Conservation (phyloP, 2,797 vertebrate genomes). For the Megaceryle alcyon region DNA sequence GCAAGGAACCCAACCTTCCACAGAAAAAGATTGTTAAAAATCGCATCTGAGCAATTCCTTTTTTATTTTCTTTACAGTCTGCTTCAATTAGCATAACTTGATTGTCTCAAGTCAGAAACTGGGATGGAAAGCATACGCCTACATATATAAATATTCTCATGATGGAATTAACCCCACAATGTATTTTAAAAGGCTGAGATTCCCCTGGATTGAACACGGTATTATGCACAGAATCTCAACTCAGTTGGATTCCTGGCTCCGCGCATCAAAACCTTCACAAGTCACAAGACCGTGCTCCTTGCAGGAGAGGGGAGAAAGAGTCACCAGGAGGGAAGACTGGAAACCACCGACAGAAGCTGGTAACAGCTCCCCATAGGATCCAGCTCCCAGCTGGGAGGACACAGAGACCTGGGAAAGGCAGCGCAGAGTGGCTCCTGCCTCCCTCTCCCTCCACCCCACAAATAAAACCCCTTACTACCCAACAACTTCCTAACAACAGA, state of each 20-base stretch:
- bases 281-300: not conserved
- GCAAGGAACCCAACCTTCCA: not conserved
- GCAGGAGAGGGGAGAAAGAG: not conserved
- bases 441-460: no score
- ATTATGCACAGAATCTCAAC: fast-evolving
- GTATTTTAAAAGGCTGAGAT: not conserved
- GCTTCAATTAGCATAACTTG: not conserved
- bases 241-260: not conserved
- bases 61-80: not conserved
- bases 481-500: not conserved
- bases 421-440: fast-evolving
- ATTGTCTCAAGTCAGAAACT: not conserved
- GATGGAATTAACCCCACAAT: fast-evolving
- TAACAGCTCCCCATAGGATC: fast-evolving
- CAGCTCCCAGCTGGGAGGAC: not conserved
- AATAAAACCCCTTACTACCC: not conserved
- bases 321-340: not conserved
- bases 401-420: not conserved
- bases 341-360: not conserved
- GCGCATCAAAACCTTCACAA: fast-evolving
- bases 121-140: not conserved
- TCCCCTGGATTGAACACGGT: fast-evolving
- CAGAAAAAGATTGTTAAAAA: not conserved
- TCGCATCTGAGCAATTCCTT: not conserved
- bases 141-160: fast-evolving